Base-by-base conservation (phyloP, 2,797 vertebrate species). In the Oryzias dopingdopingensis region DNA sequence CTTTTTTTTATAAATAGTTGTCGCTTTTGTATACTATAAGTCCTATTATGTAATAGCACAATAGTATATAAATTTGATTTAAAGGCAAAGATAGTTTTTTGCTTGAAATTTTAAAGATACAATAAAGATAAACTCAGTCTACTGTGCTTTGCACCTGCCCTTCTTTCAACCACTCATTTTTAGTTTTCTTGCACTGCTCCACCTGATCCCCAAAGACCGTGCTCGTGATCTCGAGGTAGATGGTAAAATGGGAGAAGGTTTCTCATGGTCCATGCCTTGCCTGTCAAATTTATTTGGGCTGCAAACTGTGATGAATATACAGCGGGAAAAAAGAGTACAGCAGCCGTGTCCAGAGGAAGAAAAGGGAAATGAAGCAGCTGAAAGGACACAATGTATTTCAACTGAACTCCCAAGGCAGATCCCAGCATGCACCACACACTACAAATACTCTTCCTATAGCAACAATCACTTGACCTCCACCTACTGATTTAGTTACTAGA, bases 221-320 rank as follows among this genome's bases (percentile, higher is more conserved):
- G 56, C 49, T 61, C 70, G 52, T 71, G 73, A 84, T 80, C 44
- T 70, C 49, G 42, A 24, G 17, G 52, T 68, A 57, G 77, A 74
- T 53, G 49, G 62, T 47, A 52, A 54, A 50, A 63, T 52, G 74
- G 62, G 62, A 75, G 63, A 62, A 79, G 76, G 65, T 66, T 65
- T 72, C 81, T 85, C 80, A 81, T 79, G 51, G 72, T 75, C 65
- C 72, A 70, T 32, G 12, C 72, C 70, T 65, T 71, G 66, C 52
- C 65, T 74, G 84, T 76, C 79, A 84, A 69, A 83, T 82, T 65
- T 62, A 73, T 79, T 72, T 76, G 60, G 65, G 73, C 71, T 67
- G 74, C 76, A 82, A 82, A 85, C 64, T 74, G 61, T 62, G 59
- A 71, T 67, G 76, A 72, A 88, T 81, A 76, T 81, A 76, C 75